Conservation (phyloP, 2,113 vertebrate genomes). For the Symphodus melops region DNA sequence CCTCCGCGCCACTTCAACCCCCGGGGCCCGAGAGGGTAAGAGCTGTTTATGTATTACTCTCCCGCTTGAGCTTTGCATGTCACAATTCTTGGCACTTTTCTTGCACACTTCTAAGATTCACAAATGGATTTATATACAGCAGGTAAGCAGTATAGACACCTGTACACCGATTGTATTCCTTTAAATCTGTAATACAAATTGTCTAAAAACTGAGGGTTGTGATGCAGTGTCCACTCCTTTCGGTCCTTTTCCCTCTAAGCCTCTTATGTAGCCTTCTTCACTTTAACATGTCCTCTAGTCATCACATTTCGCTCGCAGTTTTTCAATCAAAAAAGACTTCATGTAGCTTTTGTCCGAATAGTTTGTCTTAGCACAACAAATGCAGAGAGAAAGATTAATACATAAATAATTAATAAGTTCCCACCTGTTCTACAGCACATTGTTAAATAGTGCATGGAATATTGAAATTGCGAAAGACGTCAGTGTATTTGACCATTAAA, state of each 20-base stretch:
- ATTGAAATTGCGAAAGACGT: slow-evolving; percentile 5
- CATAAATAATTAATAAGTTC: slow-evolving; percentile 11
- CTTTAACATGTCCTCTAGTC: slow-evolving; percentile 22
- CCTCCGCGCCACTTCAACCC: slow-evolving; percentile 75
- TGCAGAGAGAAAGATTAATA: slow-evolving; percentile 6
- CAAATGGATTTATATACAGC: background rate
- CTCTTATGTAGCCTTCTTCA: slow-evolving; percentile 33
- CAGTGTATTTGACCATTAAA: slow-evolving; percentile 33
- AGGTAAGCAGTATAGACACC: background rate
- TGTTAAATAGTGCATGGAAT: slow-evolving; percentile 56
- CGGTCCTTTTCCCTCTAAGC: slow-evolving; percentile 31
- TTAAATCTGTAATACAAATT: slow-evolving; percentile 7
- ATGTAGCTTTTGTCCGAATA: slow-evolving; percentile 10
- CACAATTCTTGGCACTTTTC: slow-evolving; percentile 30
- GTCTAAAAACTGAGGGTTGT: slow-evolving; percentile 22
- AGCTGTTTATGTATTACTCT: slow-evolving; percentile 32
- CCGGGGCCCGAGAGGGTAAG: slow-evolving; percentile 82
- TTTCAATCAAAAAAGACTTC: slow-evolving; percentile 21
- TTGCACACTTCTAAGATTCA: slow-evolving; percentile 11
- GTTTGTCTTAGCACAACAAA: slow-evolving; percentile 28
- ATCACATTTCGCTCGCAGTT: slow-evolving; percentile 19
- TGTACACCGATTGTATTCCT: slow-evolving; percentile 3
- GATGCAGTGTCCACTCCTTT: slow-evolving; percentile 15
- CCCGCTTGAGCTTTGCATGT: slow-evolving; percentile 30
- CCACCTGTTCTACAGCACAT: slow-evolving; percentile 13